phyloP scores from a whole-genome alignment of 2,113 vertebrate genomes.

The Calyptommatus sinebrachiatus region DNA sequence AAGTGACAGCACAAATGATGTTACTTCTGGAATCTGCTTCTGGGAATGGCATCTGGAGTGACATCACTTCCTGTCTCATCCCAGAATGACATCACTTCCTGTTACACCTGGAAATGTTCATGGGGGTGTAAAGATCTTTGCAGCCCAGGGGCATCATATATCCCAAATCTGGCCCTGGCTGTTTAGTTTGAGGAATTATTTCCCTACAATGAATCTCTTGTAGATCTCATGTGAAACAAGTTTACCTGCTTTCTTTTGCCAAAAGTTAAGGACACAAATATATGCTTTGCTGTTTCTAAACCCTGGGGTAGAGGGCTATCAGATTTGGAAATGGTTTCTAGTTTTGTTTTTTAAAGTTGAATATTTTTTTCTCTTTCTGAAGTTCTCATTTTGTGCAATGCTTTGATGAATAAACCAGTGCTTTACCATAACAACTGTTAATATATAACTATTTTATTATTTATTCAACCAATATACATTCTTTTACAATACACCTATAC shows the following conservation, averaged over 20 bases:
- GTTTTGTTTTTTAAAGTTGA: neutral
- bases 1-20: no score
- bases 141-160: no score
- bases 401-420: neutral
- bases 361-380: neutral
- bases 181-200: neutral
- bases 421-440: neutral
- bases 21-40: no score
- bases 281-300: neutral
- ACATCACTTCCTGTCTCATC: no score
- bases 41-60: no score
- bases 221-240: neutral
- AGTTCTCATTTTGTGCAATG: neutral
- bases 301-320: neutral
- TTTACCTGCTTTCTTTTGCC: neutral
- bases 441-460: neutral
- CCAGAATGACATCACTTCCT: no score
- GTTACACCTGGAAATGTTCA: no score
- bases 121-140: no score
- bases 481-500: no score
- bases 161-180: no score
- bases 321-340: neutral
- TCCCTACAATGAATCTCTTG: neutral
- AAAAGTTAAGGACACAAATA: neutral
- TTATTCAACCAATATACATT: no score